Evolutionary conservation across 53 echinoderm and acorn worm genomes (phyloP).

Genomic region (Henricia sp.): DNA sequence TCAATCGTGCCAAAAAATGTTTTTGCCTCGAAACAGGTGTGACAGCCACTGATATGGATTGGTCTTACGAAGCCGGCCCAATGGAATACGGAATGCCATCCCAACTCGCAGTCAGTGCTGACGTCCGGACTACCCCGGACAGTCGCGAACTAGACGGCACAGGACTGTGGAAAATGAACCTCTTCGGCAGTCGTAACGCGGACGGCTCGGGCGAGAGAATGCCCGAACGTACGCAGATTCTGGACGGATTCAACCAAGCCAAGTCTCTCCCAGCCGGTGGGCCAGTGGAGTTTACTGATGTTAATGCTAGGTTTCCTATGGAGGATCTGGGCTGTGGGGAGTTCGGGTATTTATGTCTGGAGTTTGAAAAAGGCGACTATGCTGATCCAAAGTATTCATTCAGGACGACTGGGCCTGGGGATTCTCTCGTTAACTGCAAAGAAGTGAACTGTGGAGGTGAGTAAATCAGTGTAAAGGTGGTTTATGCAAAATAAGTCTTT

Average conservation of each 20-base stretch:
- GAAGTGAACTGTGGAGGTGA: slow-evolving; percentile 80
- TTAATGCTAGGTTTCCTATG: slow-evolving; percentile 70
- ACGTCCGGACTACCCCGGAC: slow-evolving; percentile 68
- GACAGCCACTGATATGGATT: slow-evolving; percentile 69
- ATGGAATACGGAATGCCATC: slow-evolving; percentile 72
- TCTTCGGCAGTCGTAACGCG: slow-evolving; percentile 75
- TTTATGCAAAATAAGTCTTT: no score
- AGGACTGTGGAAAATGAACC: slow-evolving; percentile 84
- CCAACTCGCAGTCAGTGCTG: slow-evolving; percentile 70
- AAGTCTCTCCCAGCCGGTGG: slow-evolving; percentile 72
- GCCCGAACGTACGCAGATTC: slow-evolving; percentile 68
- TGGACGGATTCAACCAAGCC: slow-evolving; percentile 74
- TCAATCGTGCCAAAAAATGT: no score
- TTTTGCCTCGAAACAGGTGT: slow-evolving; percentile 29
- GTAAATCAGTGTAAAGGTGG: no score
- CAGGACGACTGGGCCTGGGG: slow-evolving; percentile 68
- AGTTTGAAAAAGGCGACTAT: slow-evolving; percentile 79
- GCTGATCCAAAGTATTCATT: slow-evolving; percentile 81
- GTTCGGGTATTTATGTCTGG: slow-evolving; percentile 79
- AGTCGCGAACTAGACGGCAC: slow-evolving; percentile 75
- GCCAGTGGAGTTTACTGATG: slow-evolving; percentile 70
- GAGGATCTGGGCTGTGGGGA: slow-evolving; percentile 82
- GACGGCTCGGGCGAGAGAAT: slow-evolving; percentile 71
- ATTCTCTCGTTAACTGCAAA: slow-evolving; percentile 79
- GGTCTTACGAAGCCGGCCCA: slow-evolving; percentile 64